Conservation (phyloP, 2,888 invertebrate species). For the Trichacis sp. region DNA sequence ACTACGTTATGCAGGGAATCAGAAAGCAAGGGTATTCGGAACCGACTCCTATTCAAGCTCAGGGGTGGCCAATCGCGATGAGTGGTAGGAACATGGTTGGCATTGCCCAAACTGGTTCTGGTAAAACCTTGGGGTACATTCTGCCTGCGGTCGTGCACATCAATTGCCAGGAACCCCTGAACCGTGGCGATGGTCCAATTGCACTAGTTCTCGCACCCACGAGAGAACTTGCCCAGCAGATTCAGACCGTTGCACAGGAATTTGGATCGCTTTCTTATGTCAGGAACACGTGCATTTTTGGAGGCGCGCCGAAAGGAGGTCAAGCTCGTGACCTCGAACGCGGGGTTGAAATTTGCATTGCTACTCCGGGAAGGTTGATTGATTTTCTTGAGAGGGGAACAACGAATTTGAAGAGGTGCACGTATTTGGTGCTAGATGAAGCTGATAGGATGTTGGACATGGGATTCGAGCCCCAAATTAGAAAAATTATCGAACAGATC, state of each 20-base stretch:
- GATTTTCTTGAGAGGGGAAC: slow-evolving; percentile 85
- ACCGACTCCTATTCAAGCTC: slow-evolving; percentile 88
- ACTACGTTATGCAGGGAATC: slow-evolving; percentile 70
- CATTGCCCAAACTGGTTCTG: slow-evolving; percentile 88
- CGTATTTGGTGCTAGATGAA: slow-evolving; percentile 91
- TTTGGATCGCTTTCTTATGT: slow-evolving; percentile 84
- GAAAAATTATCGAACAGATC: too few species aligned
- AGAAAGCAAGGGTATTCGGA: slow-evolving; percentile 77
- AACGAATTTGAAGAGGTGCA: slow-evolving; percentile 86
- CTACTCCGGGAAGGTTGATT: slow-evolving; percentile 89
- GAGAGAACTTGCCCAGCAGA: slow-evolving; percentile 86
- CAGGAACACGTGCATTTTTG: slow-evolving; percentile 89
- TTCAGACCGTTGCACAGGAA: slow-evolving; percentile 83
- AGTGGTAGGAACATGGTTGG: slow-evolving; percentile 86
- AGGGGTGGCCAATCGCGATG: slow-evolving; percentile 89
- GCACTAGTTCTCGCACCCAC: too few species aligned
- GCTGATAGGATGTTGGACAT: too few species aligned
- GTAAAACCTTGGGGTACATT: slow-evolving; percentile 84
- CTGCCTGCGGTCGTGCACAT: slow-evolving; percentile 90
- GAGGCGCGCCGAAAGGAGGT: slow-evolving; percentile 87
- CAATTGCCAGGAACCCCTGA: slow-evolving; percentile 79
- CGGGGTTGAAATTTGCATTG: slow-evolving; percentile 89
- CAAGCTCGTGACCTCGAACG: slow-evolving; percentile 80
- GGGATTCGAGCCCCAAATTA: too few species aligned
- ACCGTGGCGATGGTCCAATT: slow-evolving; percentile 86